Evolutionary conservation across 2,113 vertebrate species (phyloP), one percentile per base, ranked within the genome.

Genomic region (Epinephelus cyanopodus): DNA sequence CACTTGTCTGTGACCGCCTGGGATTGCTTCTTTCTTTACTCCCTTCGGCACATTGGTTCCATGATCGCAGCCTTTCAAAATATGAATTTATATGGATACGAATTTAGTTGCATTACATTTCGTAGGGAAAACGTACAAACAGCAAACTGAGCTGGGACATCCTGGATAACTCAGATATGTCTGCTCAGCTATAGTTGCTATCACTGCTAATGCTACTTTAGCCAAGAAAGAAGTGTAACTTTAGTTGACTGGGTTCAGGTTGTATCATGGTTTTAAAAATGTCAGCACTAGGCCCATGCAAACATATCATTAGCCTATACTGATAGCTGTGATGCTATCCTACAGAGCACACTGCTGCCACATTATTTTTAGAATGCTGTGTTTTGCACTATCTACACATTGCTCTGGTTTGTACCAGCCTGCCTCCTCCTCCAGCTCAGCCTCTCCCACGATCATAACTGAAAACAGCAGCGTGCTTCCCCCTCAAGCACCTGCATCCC

Each of bases 401-500:
- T 77, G 52, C 45, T 82, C 33, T 50, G 56, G 19, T 84, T 53
- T 60, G 42, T 39, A 52, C 10, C 68, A 2, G 57, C 50, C 39
- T 2, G 7, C 47, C 45, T 79, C 64, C 53, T 47, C 67, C 67
- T 39, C 48, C 27, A 37, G 10, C 67, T 70, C 66, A 33, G 33
- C 17, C 66, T 54, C 74, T 79, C 69, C 75, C 66, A 79, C 75
- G 18, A 52, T 70, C 73, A 69, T 15, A 53, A 80, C 23, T 73
- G 73, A 74, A 57, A 83, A 50, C 48, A 84, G 70, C 82, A 77
- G 69, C 3, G 5, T 54, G 45, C 74, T 27, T 48, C 82, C 75
- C 74, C 75, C 79, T 57, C 52, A 29, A 84, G 81, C 81, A 82
- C 62, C 79, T 82, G 66, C 78, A 75, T 84, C 64, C 79, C 74